These are phyloP conservation scores for Gallirallus australis DNA, from an alignment of 2,797 vertebrate species.

Conservation along the genomic window DNA sequence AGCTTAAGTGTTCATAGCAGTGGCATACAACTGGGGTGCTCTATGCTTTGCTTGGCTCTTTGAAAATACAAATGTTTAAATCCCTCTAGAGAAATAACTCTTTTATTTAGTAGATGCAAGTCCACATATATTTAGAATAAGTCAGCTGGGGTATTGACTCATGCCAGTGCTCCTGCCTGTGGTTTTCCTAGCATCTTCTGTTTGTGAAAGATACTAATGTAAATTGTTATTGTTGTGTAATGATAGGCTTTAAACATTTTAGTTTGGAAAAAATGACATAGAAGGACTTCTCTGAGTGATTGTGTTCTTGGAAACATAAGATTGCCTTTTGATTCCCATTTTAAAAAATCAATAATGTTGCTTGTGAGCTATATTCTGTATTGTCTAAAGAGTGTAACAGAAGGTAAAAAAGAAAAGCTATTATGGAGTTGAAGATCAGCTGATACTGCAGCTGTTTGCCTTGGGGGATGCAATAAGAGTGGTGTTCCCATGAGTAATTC, in stretches of 20 bases:
- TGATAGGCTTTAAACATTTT: not conserved
- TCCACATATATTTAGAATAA: accelerated
- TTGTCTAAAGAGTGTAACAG: not conserved
- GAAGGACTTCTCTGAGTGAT: not conserved
- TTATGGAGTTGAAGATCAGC: not conserved
- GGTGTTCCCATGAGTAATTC: not conserved
- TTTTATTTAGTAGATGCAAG: not conserved
- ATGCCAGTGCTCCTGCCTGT: not conserved
- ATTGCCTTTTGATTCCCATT: not conserved
- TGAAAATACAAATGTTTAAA: not conserved
- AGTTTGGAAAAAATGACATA: not conserved
- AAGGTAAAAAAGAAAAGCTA: not conserved
- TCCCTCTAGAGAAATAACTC: accelerated
- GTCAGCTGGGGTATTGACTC: not conserved
- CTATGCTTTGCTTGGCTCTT: not conserved
- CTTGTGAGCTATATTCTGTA: not conserved
- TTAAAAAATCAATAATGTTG: not conserved
- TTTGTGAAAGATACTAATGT: not conserved
- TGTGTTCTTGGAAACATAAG: not conserved
- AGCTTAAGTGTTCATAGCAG: not conserved
- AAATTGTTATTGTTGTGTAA: not conserved
- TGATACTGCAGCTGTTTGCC: not conserved
- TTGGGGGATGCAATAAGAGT: not conserved
- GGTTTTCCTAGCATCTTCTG: not conserved
- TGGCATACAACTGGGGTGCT: accelerated